Base-by-base conservation (phyloP, 2,797 vertebrate species). In the Catharus ustulatus region DNA sequence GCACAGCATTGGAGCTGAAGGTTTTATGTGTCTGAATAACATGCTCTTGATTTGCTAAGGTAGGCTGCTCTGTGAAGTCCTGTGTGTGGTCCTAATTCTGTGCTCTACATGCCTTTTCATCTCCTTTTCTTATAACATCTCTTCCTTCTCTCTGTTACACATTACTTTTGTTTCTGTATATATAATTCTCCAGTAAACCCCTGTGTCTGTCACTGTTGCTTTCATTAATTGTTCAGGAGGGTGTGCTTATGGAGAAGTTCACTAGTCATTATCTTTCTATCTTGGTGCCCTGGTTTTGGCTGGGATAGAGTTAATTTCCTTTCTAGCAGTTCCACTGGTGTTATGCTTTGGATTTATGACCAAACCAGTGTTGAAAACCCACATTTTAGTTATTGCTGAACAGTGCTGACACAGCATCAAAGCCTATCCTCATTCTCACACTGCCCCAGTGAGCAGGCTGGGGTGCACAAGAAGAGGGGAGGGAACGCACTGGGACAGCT, bases 11-110 rank as follows among this genome's bases (percentile, higher is more conserved):
- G 71, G 23, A 91, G 34, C 23, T 67, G 89, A 92, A 92, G 61
- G 75, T 57, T 93, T 96, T 85, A 77, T 83, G 43, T 78, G 43
- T 57, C 61, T 69, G 51, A 87, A 34, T 80, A 78, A 73, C 21
- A 18, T 19, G 9, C 23, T 55, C 9, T 75, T 89, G 82, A 78
- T 89, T 96, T 91, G 38, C 73, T 69, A 32, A 58, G 58, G 38
- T 18, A 83, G 64, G 21, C 30, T 75, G 26, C 16, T 77, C 38
- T 67, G 11, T 29, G 21, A 88, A 88, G 46, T 84, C 42, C 49
- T 82, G 5, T 32, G 27, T 57, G 19, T 74, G 42, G 45, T 77
- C 73, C 68, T 64, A 48, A 57, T 89, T 63, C 49, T 26, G 42
- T 51, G 24, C 8, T 84, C 72, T 72, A 8, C 0, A 2, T 49